Percentiles rank a stretch among this genome's conserved stretches.
Evolutionary conservation across 2,797 vertebrate species (phyloP).

Genomic region (Sebastes reedi): DNA sequence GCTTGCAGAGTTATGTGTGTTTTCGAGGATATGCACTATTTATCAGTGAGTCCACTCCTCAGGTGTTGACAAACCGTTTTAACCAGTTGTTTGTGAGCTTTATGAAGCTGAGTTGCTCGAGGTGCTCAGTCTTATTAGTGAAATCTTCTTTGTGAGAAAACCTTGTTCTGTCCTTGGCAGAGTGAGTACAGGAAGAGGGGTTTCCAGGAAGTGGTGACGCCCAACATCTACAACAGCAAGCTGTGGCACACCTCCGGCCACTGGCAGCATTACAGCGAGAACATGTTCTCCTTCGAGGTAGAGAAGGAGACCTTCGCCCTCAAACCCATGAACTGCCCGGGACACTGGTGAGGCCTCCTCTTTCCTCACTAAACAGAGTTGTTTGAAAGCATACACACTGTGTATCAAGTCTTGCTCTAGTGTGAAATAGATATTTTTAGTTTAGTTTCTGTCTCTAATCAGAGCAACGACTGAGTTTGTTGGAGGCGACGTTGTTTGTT

Average conservation of each 20-base stretch:
- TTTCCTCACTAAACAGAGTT: background rate
- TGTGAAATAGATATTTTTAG: constrained; percentile 3
- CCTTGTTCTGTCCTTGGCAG: constrained; percentile 69
- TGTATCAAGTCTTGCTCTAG: background rate
- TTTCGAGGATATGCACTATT: background rate
- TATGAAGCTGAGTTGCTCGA: background rate
- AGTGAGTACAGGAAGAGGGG: constrained; percentile 94
- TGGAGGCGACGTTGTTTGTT: background rate
- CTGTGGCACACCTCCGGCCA: constrained; percentile 98
- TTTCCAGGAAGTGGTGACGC: constrained; percentile 96
- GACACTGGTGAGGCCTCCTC: constrained; percentile 88
- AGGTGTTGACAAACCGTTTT: background rate
- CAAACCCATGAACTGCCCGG: constrained; percentile 99
- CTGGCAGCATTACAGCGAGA: constrained; percentile 98
- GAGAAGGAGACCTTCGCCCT: constrained; percentile 98
- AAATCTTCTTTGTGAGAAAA: background rate
- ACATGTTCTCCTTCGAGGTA: constrained; percentile 98
- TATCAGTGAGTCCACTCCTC: background rate
- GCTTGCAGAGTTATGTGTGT: background rate
- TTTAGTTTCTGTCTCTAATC: background rate
- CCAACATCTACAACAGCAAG: constrained; percentile 97
- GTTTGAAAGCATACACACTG: background rate
- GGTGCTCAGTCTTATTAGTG: background rate
- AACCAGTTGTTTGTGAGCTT: background rate
- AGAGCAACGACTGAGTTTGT: background rate